phyloP scores from a whole-genome alignment of 2,113 vertebrate genomes.

The Nyctibius bracteatus region DNA sequence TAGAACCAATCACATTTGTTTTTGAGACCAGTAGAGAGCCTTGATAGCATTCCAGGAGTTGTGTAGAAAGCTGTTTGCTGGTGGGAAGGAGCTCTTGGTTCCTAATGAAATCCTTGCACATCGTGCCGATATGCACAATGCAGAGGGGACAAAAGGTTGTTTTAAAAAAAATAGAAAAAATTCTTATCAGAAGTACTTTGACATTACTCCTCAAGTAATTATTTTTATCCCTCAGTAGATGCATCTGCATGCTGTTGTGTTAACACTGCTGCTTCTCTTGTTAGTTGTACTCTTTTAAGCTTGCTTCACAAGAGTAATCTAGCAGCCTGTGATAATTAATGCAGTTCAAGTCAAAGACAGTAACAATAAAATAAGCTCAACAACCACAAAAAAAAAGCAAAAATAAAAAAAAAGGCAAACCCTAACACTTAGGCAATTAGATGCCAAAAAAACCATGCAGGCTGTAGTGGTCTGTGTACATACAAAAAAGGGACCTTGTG shows the following conservation, averaged over 20 bases:
- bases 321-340: constrained; percentile 56
- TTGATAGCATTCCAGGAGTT: neutral
- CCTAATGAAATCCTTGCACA: neutral
- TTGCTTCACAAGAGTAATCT: constrained; percentile 56
- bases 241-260: constrained; percentile 58
- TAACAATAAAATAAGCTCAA: neutral
- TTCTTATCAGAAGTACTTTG: constrained; percentile 48
- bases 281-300: constrained; percentile 64
- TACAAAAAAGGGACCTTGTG: neutral
- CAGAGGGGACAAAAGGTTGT: constrained; percentile 21
- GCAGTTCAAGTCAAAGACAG: constrained; percentile 35
- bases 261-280: constrained; percentile 33
- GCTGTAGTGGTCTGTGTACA: neutral
- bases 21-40: neutral
- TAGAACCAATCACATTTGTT: neutral
- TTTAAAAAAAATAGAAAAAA: neutral
- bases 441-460: neutral
- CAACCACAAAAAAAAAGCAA: neutral
- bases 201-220: constrained; percentile 63
- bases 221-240: constrained; percentile 71
- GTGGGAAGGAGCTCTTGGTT: neutral
- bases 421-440: neutral
- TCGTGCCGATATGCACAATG: neutral
- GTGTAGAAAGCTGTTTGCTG: neutral
- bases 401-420: neutral